A percentile compares a stretch with the other conserved stretches of the same genome.
phyloP scores from a whole-genome alignment of 1,140 invertebrate genomes.

The Cherax destructor region DNA sequence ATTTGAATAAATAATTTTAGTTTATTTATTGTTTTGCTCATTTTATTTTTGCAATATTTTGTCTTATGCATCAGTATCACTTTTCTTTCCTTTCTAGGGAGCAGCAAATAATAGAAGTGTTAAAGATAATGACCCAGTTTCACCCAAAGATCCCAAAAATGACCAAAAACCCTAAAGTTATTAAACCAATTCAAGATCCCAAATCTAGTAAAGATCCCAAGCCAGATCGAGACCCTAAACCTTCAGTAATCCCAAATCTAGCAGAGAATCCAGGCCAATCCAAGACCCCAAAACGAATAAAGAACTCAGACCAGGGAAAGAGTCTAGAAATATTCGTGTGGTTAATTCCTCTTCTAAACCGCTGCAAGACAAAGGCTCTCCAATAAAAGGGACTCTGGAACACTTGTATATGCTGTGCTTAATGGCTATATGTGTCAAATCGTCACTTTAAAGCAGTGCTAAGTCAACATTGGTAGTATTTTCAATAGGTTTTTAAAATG shows the following conservation, averaged over 20 bases:
- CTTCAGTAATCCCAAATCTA: neutral
- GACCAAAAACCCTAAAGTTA: neutral
- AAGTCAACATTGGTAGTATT: neutral
- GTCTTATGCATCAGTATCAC: neutral
- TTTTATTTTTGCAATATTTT: no score
- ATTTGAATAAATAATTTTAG: no score
- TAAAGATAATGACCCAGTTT: neutral
- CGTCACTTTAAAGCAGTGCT: neutral
- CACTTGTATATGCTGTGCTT: neutral
- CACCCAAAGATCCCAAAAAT: neutral
- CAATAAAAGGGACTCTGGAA: slow-evolving; percentile 1
- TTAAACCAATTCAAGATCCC: neutral
- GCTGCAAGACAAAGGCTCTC: neutral
- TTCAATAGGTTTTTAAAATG: neutral
- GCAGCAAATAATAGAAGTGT: slow-evolving; percentile 3
- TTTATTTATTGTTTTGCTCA: no score
- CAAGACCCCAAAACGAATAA: neutral
- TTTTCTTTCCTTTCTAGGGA: neutral
- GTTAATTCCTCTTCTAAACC: neutral
- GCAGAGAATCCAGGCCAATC: neutral
- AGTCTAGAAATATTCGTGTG: neutral
- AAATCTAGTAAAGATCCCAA: neutral
- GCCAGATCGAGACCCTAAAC: neutral
- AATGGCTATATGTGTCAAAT: neutral
- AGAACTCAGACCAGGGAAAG: neutral